phyloP scores from a whole-genome alignment of 2,888 invertebrate genomes.

The Oscheius sp. region DNA sequence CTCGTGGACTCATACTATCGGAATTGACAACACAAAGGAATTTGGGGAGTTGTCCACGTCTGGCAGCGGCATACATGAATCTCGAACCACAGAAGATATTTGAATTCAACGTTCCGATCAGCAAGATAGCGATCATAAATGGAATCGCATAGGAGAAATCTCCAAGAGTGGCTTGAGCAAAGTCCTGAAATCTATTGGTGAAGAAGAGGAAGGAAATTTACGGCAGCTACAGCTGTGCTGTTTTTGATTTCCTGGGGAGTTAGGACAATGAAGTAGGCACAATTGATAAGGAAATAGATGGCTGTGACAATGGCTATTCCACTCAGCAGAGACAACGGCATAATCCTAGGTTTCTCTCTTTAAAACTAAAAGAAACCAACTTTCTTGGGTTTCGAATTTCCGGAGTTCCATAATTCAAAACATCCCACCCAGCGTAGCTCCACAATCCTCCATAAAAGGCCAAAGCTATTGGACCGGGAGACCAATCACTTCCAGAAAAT shows the following conservation, averaged over 20 bases:
- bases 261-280: constrained; percentile 59
- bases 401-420: constrained; percentile 64
- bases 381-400: constrained; percentile 55
- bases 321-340: constrained; percentile 56
- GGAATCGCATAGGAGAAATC: constrained; percentile 56
- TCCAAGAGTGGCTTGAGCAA: constrained; percentile 51
- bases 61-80: constrained; percentile 57
- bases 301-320: constrained; percentile 49
- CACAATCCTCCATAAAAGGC: constrained; percentile 56
- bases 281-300: constrained; percentile 54
- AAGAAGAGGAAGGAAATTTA: constrained; percentile 15
- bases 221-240: constrained; percentile 56
- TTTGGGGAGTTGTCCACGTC: constrained; percentile 53
- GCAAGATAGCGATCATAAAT: constrained; percentile 56
- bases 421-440: constrained; percentile 62
- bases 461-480: constrained; percentile 42
- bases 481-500: constrained; percentile 40
- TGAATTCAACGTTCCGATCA: constrained; percentile 59
- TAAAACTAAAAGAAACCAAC: too few relatives aligned
- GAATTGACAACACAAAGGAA: constrained; percentile 50
- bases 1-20: constrained; percentile 48
- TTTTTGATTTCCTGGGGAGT: constrained; percentile 45
- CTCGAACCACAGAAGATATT: constrained; percentile 59
- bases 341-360: constrained; percentile 57
- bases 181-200: constrained; percentile 34